Percentiles rank a stretch among this genome's conserved stretches.
Evolutionary conservation across 1,140 invertebrate species (phyloP).

Genomic region (Tetramorium parvispinum): DNA sequence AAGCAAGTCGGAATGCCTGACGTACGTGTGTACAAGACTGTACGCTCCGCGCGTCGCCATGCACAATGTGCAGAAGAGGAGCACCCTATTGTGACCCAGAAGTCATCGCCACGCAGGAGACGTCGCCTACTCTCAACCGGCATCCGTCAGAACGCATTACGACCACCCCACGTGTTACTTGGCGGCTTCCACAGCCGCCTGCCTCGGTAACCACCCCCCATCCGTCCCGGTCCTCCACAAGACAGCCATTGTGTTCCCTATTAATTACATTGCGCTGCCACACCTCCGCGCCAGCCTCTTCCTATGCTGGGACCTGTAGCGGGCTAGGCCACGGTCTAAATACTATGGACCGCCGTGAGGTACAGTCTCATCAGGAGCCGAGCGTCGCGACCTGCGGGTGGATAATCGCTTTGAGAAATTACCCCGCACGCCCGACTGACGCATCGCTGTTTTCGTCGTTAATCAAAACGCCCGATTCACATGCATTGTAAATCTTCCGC

Average conservation of each 20-base stretch:
- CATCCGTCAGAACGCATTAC: conserved; percentile 79
- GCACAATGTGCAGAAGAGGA: conserved; percentile 68
- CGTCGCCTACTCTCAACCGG: conserved; percentile 70
- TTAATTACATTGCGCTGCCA: conserved; percentile 79
- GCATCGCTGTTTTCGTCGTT: conserved; percentile 55
- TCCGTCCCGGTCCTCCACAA: conserved; percentile 75
- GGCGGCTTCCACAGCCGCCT: conserved; percentile 53
- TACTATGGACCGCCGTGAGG: conserved; percentile 69
- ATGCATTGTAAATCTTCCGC: conserved; percentile 45
- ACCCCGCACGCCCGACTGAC: conserved; percentile 54
- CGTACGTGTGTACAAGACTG: conserved; percentile 42
- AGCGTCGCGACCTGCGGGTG: conserved; percentile 57
- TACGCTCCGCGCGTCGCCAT: conserved; percentile 46
- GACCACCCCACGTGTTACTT: conserved; percentile 67
- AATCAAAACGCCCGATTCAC: conserved; percentile 57
- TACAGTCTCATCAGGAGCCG: conserved; percentile 68
- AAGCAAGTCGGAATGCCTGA: conserved; percentile 48
- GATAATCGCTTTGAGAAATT: conserved; percentile 71
- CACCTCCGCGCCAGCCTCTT: neutral
- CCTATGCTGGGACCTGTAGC: conserved; percentile 58
- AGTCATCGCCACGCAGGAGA: conserved; percentile 76
- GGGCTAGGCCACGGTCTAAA: conserved; percentile 76
- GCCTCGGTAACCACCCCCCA: conserved; percentile 63
- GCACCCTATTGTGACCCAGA: conserved; percentile 76
- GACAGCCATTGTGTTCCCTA: conserved; percentile 81